A percentile compares a stretch with the other conserved stretches of the same genome.
phyloP scores from a whole-genome alignment of 2,113 vertebrate genomes.

The Blennius ocellaris region DNA sequence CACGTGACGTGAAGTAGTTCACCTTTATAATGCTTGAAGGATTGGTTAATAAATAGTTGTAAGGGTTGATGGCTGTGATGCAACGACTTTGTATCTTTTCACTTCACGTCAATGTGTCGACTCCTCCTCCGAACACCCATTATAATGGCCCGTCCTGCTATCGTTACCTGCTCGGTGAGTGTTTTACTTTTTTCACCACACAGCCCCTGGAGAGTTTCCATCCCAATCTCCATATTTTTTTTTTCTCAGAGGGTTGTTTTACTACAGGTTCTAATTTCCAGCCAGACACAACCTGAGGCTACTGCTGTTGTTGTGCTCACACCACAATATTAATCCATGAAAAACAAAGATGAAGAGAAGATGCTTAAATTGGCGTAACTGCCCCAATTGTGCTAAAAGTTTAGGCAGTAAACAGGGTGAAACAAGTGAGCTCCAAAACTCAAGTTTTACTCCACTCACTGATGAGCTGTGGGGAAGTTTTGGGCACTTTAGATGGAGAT shows the following conservation, averaged over 20 bases:
- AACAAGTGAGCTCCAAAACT: slow-evolving; percentile 12
- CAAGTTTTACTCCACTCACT: background rate
- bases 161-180: slow-evolving; percentile 1
- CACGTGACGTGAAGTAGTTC: no score
- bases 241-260: background rate
- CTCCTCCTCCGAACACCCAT: background rate
- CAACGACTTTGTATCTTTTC: no score
- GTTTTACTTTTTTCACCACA: background rate
- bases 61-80: no score
- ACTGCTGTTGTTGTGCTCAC: slow-evolving; percentile 26
- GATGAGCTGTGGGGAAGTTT: background rate
- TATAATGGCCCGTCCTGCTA: slow-evolving; percentile 1
- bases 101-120: slow-evolving; percentile 17
- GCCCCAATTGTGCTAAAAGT: background rate
- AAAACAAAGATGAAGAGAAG: background rate
- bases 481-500: background rate
- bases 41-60: no score
- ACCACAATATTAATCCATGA: background rate
- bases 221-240: background rate
- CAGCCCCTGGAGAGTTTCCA: background rate
- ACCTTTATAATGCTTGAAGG: no score
- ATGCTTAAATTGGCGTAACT: background rate
- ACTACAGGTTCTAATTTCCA: slow-evolving; percentile 35
- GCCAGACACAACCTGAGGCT: slow-evolving; percentile 40
- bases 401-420: background rate